Percentiles rank a stretch among this genome's conserved stretches.
These are phyloP conservation scores for Turritopsis rubra DNA, from an alignment of 30 jellyfish, hydroid and myxozoan genomes.

Conservation along the genomic window DNA sequence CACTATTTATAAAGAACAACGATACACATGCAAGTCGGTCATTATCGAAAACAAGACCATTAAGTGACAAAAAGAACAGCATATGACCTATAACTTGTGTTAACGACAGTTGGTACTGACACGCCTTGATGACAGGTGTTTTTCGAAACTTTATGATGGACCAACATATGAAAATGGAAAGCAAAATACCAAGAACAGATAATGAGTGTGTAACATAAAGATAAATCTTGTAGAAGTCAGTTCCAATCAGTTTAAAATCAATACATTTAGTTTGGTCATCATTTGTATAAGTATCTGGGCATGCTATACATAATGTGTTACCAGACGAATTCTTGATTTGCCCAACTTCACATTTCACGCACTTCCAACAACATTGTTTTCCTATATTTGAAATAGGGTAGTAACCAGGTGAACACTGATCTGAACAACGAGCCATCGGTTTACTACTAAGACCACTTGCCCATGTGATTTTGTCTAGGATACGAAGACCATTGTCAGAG, in stretches of 20 bases:
- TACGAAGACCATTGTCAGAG: background rate
- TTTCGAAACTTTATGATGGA: background rate
- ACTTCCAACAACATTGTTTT: slow-evolving; percentile 18
- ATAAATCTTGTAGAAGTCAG: background rate
- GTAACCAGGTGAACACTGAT: background rate
- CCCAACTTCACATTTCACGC: slow-evolving; percentile 14
- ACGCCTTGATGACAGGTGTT: slow-evolving; percentile 7
- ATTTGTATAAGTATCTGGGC: background rate
- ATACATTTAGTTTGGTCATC: background rate
- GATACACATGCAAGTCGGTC: background rate
- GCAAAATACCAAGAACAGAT: background rate
- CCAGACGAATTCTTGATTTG: slow-evolving; percentile 2
- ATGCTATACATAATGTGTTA: background rate
- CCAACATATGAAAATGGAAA: background rate
- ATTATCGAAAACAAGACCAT: background rate
- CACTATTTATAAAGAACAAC: background rate
- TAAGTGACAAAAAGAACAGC: background rate
- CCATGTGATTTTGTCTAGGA: background rate
- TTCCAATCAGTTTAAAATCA: background rate
- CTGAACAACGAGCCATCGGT: slow-evolving; percentile 5
- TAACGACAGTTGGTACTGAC: background rate
- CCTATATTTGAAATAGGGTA: slow-evolving; percentile 6
- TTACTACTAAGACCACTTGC: background rate
- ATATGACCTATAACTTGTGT: background rate
- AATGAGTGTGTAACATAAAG: background rate